Evolutionary conservation across 53 echinoderm and acorn worm species (phyloP).

Genomic region (Holothuria leucospilota): DNA sequence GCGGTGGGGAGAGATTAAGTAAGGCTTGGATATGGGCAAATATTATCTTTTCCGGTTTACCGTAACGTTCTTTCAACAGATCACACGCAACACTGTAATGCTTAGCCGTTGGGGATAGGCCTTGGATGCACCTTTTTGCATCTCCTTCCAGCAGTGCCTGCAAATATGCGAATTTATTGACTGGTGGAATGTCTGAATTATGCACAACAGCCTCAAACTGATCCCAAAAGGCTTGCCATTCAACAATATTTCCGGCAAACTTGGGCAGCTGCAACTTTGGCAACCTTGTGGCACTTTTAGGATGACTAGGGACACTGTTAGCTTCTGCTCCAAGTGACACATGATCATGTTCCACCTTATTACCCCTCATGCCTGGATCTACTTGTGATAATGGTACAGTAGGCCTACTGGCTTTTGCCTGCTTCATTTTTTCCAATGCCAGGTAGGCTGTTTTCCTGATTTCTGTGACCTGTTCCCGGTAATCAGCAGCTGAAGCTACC

Average conservation of each 20-base stretch:
- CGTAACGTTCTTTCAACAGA: not conserved
- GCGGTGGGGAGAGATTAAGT: not conserved
- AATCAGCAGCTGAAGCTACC: slow-evolving; percentile 9
- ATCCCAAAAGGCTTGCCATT: slow-evolving; percentile 5
- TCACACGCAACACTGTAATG: slow-evolving; percentile 4
- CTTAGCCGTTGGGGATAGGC: slow-evolving; percentile 11
- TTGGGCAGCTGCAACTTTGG: not conserved
- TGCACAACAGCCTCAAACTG: slow-evolving; percentile 1
- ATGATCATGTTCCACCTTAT: not conserved
- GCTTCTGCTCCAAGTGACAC: not conserved
- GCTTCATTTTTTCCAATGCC: no score
- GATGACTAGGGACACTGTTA: not conserved
- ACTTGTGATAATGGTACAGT: no score
- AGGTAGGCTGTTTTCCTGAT: not conserved
- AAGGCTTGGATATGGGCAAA: slow-evolving; percentile 11
- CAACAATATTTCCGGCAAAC: not conserved
- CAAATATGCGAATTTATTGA: slow-evolving; percentile 28
- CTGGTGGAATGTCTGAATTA: slow-evolving; percentile 2
- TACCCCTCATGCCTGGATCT: not conserved
- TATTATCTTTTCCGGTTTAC: not conserved
- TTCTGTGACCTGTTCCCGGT: not conserved
- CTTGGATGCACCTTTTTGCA: no score
- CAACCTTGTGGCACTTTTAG: not conserved
- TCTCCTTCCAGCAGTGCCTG: slow-evolving; percentile 1
- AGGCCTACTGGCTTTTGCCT: not conserved